Base-by-base conservation (phyloP, 2,797 vertebrate species). In the Chaenodraco wilsoni region DNA sequence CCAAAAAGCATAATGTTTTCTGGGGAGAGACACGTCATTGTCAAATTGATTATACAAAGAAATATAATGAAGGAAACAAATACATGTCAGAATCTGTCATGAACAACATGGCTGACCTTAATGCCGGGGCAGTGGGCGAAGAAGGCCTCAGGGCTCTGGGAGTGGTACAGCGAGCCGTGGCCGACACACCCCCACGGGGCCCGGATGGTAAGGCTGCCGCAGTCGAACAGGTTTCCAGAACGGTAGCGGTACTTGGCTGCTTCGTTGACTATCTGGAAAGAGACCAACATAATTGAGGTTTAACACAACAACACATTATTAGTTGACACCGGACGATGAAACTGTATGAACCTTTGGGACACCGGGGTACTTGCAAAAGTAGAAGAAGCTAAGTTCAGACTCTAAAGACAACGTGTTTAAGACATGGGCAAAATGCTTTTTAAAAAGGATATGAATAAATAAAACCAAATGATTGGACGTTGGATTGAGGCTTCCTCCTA, bases 231-330 rank as follows among this genome's bases (percentile, higher is more conserved):
- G 88, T 99, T 96, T 27, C 97, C 98, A 6, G 98, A 99, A 19
- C 98, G 97, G 81, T 99, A 99, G 60, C 98, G 96, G 65, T 99
- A 99, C 83, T 99, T 99, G 62, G 98, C 98, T 27, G 98, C 98
- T 94, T 99, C 98, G 0, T 99, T 99, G 78, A 99, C 97, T 69
- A 99, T 98, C 98, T 99, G 82, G 8, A 78, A 86, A 83, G 44
- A 76, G 9, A 87, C 17, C 43, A 59, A 48, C 43, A 40, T 4
- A 12, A 78, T 65, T 80, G 3, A 78, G 16, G 37, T 21, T 37
- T 44, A 68, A 77, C 12, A n/a, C 21, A 57, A 64, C 9, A 1
- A 3, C 27, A 64, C 15, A 21, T 51, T 52, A 27, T 48, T 46
- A 37, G 41, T 9, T 57, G 33, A 61, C 5, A 58, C 19, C 44